phyloP scores from a whole-genome alignment of 2,113 vertebrate genomes.

The Antidorcas marsupialis region DNA sequence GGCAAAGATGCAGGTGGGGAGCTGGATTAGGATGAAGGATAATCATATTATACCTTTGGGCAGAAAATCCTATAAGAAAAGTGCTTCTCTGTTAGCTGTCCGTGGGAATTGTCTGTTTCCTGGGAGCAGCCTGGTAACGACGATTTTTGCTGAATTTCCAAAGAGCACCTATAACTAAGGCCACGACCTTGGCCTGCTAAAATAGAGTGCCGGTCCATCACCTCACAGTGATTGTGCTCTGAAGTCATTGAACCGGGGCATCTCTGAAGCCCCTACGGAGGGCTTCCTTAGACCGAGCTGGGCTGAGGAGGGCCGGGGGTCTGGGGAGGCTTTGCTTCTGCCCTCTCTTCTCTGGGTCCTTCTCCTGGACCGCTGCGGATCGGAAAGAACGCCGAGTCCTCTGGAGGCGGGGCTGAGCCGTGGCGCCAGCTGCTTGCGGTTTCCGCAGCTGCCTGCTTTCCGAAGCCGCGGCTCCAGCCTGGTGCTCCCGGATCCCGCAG shows the following conservation, averaged over 20 bases:
- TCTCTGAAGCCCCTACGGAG: background rate
- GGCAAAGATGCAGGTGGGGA: background rate
- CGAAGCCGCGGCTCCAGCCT: accelerated
- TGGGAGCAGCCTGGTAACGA: background rate
- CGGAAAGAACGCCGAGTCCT: background rate
- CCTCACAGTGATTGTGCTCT: accelerated
- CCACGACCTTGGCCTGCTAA: background rate
- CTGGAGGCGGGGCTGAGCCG: accelerated
- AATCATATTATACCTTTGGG: background rate
- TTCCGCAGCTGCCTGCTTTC: background rate
- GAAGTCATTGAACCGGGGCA: too few species aligned
- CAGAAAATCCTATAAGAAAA: background rate
- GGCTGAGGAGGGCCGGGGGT: background rate
- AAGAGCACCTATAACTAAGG: background rate
- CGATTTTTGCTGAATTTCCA: background rate
- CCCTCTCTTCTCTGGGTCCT: background rate
- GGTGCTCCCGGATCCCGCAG: background rate
- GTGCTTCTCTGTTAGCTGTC: background rate
- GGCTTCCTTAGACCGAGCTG: too few species aligned
- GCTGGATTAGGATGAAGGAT: background rate
- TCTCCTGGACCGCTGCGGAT: background rate
- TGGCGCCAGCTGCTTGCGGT: background rate
- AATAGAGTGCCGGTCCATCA: too few species aligned
- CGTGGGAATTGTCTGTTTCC: background rate
- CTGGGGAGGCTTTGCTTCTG: background rate